Conservation (phyloP, 1,140 invertebrate species). For the Danaus melanippus region DNA sequence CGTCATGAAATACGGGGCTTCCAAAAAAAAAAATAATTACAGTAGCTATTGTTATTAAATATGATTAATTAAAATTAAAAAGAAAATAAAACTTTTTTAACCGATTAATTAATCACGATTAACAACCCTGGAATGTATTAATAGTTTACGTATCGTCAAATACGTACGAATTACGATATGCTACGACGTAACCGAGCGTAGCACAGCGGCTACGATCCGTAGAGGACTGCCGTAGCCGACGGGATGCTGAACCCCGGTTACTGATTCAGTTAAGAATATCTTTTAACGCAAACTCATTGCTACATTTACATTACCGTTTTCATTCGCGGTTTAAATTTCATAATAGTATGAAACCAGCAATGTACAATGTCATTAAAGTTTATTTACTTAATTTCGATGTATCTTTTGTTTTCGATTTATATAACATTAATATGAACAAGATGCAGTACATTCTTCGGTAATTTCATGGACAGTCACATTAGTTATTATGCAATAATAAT, state of each 20-base stretch:
- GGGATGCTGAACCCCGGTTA: slow-evolving; percentile 20
- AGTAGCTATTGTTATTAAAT: no score
- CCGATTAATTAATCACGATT: neutral
- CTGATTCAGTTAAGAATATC: slow-evolving; percentile 15
- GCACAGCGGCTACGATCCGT: slow-evolving; percentile 43
- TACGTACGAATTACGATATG: slow-evolving; percentile 9
- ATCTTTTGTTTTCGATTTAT: slow-evolving; percentile 1
- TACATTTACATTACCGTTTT: slow-evolving; percentile 13
- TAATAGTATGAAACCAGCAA: no score
- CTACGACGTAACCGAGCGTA: slow-evolving; percentile 41
- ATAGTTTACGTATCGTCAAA: slow-evolving; percentile 5
- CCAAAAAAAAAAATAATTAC: no score
- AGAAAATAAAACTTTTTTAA: no score
- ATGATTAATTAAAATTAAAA: no score
- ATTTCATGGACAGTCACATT: slow-evolving; percentile 6
- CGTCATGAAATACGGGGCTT: slow-evolving; percentile 1
- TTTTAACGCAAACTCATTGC: slow-evolving; percentile 13
- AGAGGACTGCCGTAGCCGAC: slow-evolving; percentile 52
- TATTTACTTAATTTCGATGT: no score
- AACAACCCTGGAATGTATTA: neutral
- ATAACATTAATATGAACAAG: slow-evolving; percentile 16
- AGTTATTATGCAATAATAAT: no score
- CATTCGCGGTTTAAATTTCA: neutral
- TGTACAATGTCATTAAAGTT: no score
- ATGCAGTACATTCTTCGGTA: slow-evolving; percentile 10